These are phyloP conservation scores for Aphaenogaster floridana DNA, from an alignment of 1,140 invertebrate genomes.

Conservation along the genomic window DNA sequence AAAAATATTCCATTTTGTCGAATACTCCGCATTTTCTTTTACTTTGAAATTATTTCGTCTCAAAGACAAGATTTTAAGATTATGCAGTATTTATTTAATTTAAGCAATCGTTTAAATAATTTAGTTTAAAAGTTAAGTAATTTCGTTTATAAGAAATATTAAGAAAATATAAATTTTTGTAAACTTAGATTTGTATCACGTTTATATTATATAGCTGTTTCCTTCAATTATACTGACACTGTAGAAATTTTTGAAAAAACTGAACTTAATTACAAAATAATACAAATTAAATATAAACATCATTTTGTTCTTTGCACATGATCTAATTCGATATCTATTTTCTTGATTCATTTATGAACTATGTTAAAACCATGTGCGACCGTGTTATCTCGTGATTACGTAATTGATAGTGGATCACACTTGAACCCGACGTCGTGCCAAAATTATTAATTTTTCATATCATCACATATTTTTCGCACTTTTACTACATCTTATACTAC, in stretches of 20 bases:
- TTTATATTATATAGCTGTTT: neutral
- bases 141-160: neutral
- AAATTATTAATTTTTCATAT: conserved; percentile 31
- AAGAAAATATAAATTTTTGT: neutral
- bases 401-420: conserved; percentile 25
- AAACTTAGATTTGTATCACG: neutral
- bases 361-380: conserved; percentile 11
- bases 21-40: neutral
- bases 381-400: conserved; percentile 25
- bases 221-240: neutral
- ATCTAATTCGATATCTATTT: neutral
- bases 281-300: neutral
- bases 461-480: neutral
- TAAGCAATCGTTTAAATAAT: neutral
- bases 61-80: neutral
- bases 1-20: neutral
- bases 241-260: neutral
- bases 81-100: neutral
- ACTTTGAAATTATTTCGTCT: neutral
- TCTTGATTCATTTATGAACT: neutral
- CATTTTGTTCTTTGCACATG: neutral
- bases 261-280: neutral
- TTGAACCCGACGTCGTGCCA: neutral
- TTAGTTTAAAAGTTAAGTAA: neutral
- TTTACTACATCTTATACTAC: neutral